These are phyloP conservation scores for Pristionchus entomophagus DNA, from an alignment of 2,888 invertebrate species.

Conservation along the genomic window DNA sequence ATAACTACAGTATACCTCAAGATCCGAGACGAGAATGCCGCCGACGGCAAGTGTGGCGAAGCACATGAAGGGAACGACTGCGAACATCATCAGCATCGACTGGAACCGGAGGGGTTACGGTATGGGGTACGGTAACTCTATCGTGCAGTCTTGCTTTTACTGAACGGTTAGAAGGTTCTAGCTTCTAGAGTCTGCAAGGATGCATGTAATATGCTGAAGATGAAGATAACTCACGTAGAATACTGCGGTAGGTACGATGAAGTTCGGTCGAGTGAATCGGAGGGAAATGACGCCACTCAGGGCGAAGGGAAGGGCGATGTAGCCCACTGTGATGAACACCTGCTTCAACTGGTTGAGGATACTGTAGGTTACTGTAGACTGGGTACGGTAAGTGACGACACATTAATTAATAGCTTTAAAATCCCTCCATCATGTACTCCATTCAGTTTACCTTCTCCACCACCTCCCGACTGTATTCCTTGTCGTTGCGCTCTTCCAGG, in stretches of 20 bases:
- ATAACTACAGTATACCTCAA: too few species aligned
- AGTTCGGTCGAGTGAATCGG: neutral
- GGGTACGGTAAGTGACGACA: too few species aligned
- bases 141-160: too few species aligned
- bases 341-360: too few species aligned
- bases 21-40: neutral
- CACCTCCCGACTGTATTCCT: neutral
- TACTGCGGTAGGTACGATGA: neutral
- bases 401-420: too few species aligned
- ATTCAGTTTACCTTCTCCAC: neutral
- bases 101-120: neutral
- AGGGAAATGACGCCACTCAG: neutral
- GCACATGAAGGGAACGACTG: neutral
- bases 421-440: too few species aligned
- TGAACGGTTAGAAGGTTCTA: too few species aligned
- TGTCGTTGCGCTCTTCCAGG: neutral
- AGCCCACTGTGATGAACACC: too few species aligned
- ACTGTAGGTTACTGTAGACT: too few species aligned
- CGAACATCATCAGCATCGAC: neutral
- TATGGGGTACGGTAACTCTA: neutral
- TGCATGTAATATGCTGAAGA: too few species aligned
- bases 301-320: neutral
- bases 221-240: neutral
- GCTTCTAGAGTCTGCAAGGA: too few species aligned
- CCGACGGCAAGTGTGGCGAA: neutral